These are phyloP conservation scores for Ennomos fuscantarius DNA, from an alignment of 2,888 invertebrate genomes.

Conservation along the genomic window DNA sequence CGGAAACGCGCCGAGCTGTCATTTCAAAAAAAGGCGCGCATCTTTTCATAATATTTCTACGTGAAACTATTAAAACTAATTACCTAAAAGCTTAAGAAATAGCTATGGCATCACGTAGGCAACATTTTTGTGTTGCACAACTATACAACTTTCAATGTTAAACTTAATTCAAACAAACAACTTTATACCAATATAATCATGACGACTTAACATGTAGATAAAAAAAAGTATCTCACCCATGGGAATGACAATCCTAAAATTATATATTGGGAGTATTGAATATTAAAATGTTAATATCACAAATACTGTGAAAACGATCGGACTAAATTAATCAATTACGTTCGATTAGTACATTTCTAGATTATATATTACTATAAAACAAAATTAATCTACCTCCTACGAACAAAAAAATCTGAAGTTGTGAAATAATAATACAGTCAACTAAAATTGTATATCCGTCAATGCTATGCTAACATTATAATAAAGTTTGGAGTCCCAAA, in stretches of 20 bases:
- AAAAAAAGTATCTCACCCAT: neutral
- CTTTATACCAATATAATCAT: neutral
- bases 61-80: slow-evolving; percentile 30
- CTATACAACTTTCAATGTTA: slow-evolving; percentile 30
- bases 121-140: slow-evolving; percentile 48
- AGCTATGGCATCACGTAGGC: slow-evolving; percentile 35
- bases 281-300: no score
- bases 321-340: no score
- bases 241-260: no score
- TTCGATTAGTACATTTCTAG: no score
- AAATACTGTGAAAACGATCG: no score
- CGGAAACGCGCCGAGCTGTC: slow-evolving; percentile 79
- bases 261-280: no score
- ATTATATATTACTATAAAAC: neutral
- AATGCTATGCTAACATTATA: slow-evolving; percentile 3
- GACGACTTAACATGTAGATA: slow-evolving; percentile 2
- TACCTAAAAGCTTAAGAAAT: slow-evolving; percentile 36
- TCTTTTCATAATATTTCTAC: slow-evolving; percentile 48
- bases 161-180: neutral
- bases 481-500: slow-evolving; percentile 10
- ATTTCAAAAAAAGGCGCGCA: slow-evolving; percentile 77
- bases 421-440: neutral
- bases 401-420: slow-evolving; percentile 26
- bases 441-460: neutral
- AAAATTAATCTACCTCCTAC: slow-evolving; percentile 31